A percentile compares a stretch with the other conserved stretches of the same genome.
These are phyloP conservation scores for Sthenelais limicola DNA, from an alignment of 2,888 invertebrate genomes.

Conservation along the genomic window DNA sequence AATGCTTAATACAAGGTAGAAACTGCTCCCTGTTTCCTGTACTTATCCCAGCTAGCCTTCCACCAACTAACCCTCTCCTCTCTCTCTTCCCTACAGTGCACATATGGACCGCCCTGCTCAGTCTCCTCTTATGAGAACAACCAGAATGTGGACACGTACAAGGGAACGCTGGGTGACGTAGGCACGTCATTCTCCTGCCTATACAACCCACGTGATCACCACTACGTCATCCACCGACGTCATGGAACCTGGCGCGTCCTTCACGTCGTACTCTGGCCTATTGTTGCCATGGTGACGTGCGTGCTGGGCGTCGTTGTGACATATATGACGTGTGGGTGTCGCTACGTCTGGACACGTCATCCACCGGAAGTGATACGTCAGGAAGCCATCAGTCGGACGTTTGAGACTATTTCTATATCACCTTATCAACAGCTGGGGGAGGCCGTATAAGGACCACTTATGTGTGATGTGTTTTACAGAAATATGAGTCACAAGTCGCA, in stretches of 20 bases:
- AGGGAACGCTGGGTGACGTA: slow-evolving; percentile 6
- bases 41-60: neutral
- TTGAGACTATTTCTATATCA: slow-evolving; percentile 26
- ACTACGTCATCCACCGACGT: slow-evolving; percentile 17
- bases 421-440: slow-evolving; percentile 26
- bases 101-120: slow-evolving; percentile 1
- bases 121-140: slow-evolving; percentile 20
- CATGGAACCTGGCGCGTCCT: slow-evolving; percentile 25
- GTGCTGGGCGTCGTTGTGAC: slow-evolving; percentile 9
- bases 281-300: slow-evolving; percentile 15
- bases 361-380: slow-evolving; percentile 24
- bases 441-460: too few species aligned
- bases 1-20: too few species aligned
- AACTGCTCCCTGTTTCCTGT: neutral
- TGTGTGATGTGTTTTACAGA: too few species aligned
- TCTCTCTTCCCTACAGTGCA: neutral
- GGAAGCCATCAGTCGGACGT: slow-evolving; percentile 22
- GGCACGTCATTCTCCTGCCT: slow-evolving; percentile 21
- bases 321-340: slow-evolving; percentile 26
- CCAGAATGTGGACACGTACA: slow-evolving; percentile 12
- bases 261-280: slow-evolving; percentile 20
- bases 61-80: neutral
- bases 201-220: slow-evolving; percentile 37
- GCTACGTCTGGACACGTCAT: slow-evolving; percentile 31
- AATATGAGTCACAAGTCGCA: too few species aligned